phyloP scores from a whole-genome alignment of 2,113 vertebrate genomes.

The Columba janthina region DNA sequence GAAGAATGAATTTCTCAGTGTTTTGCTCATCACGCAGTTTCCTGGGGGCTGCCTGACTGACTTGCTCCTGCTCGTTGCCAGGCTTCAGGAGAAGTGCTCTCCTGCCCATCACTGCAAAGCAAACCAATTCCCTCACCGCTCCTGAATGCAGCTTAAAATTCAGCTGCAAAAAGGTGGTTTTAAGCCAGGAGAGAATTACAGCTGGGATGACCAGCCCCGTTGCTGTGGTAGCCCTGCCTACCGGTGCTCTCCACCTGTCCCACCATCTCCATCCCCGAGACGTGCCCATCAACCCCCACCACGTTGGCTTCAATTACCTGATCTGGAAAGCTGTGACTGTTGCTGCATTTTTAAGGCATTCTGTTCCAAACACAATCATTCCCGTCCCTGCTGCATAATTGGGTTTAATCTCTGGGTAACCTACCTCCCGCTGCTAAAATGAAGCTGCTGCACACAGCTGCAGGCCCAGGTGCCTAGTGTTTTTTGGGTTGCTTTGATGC shows the following conservation, averaged over 20 bases:
- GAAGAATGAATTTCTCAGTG: background rate
- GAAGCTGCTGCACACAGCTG: background rate
- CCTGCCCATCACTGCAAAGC: background rate
- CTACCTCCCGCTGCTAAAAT: background rate
- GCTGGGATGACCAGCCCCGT: background rate
- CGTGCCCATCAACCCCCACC: fast-evolving
- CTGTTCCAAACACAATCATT: background rate
- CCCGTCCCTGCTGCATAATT: background rate
- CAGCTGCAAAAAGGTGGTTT: background rate
- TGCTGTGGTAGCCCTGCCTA: background rate
- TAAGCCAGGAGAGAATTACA: background rate
- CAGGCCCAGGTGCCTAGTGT: background rate
- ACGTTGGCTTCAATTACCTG: fast-evolving
- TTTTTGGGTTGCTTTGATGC: background rate
- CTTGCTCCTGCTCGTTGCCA: background rate
- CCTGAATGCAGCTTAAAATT: fast-evolving
- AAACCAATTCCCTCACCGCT: fast-evolving
- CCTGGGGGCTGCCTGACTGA: background rate
- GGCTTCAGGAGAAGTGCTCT: fast-evolving
- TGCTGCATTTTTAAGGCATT: background rate
- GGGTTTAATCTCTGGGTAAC: background rate
- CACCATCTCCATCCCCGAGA: fast-evolving
- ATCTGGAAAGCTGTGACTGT: fast-evolving
- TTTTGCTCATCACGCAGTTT: background rate
- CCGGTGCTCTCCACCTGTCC: background rate